Evolutionary conservation across 2,113 vertebrate species (phyloP), one percentile per base, ranked within the genome.

Genomic region (Megaceryle maxima): DNA sequence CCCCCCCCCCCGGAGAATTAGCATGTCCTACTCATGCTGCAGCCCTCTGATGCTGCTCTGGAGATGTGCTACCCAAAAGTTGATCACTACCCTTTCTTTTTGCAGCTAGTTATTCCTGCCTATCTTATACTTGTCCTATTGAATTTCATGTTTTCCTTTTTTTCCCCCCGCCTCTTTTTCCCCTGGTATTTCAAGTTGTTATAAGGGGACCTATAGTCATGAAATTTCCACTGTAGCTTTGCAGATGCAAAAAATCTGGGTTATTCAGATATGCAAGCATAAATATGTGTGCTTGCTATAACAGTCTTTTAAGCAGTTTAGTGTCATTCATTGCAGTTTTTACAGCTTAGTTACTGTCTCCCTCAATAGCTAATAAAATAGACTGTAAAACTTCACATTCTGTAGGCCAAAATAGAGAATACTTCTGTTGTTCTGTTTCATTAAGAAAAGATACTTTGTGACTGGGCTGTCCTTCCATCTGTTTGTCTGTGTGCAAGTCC

Each of bases 291-390:
- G 62, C 35, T 87, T 95, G 41, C 28, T 82, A 14, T 62, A 96
- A 64, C 50, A 92, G 75, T 73, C 51, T 82, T 92, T 62, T 66
- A 79, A 91, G 33, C 50, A 76, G 44, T 91, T 92, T 82, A 83
- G 28, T 68, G 74, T 76, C 67, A 73, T 75, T 91, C 60, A 69
- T 41, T 81, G 41, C 26, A 57, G n/a, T 41, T 94, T 94, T 95
- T 91, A 90, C 50, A 83, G 81, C 81, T 82, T 69, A 57, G 57
- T 91, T 87, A 87, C 77, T 90, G 56, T 87, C 75, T 94, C 18
- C 33, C 67, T 92, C 84, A 90, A 73, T 46, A 80, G 44, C 78
- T 96, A 73, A 77, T 92, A 91, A 89, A 95, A 83, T 16, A 94
- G 53, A 80, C 75, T 62, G 41, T 84, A 90, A 92, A 96, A 72